Conservation (phyloP, 2,113 vertebrate species). For the Callopanchax toddi region DNA sequence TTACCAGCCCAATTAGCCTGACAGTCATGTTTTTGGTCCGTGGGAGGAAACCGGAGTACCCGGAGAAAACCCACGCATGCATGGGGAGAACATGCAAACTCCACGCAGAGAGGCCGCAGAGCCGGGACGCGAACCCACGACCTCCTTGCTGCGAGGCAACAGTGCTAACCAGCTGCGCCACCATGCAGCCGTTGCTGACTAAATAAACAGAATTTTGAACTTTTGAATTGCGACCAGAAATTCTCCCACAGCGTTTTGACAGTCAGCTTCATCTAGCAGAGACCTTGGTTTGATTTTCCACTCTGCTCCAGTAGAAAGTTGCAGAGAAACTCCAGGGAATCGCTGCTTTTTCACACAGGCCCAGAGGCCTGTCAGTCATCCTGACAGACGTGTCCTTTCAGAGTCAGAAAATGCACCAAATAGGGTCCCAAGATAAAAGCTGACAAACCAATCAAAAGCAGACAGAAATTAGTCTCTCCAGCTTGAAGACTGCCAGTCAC, state of each 20-base stretch:
- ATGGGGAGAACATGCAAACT: no score
- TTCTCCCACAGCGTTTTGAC: slow-evolving; percentile 7
- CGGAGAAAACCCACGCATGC: no score
- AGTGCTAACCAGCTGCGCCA: no score
- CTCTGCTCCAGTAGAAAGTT: slow-evolving; percentile 41
- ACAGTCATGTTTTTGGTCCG: no score
- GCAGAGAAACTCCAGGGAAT: slow-evolving; percentile 48
- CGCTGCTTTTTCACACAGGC: slow-evolving; percentile 33
- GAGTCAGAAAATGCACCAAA: slow-evolving; percentile 61
- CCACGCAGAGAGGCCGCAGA: no score
- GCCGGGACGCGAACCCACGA: no score
- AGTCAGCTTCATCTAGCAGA: slow-evolving; percentile 30
- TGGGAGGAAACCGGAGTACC: no score
- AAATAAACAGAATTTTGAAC: background rate
- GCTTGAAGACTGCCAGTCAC: slow-evolving; percentile 73
- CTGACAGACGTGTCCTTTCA: slow-evolving; percentile 75
- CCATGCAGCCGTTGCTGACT: background rate
- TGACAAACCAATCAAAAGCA: slow-evolving; percentile 71
- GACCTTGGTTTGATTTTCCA: slow-evolving; percentile 40
- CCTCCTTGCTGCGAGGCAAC: no score
- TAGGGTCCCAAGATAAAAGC: slow-evolving; percentile 71
- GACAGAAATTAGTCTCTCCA: slow-evolving; percentile 68
- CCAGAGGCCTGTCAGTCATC: slow-evolving; percentile 75
- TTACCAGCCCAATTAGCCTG: no score
- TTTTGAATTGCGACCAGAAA: slow-evolving; percentile 6